These are phyloP conservation scores for Aquatica leii DNA, from an alignment of 2,888 invertebrate species.

Conservation along the genomic window DNA sequence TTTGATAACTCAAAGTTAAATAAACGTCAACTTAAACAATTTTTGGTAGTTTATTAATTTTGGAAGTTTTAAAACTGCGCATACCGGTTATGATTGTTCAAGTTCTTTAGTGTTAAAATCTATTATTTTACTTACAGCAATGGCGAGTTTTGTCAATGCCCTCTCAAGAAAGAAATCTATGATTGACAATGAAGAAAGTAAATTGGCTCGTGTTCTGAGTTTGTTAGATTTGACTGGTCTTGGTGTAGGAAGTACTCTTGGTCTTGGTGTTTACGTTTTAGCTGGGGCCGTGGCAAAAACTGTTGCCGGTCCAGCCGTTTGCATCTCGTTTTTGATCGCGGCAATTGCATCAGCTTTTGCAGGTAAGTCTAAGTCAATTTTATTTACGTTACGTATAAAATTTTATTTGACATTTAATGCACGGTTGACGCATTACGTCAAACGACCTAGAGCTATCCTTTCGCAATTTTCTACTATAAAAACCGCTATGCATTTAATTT, in stretches of 20 bases:
- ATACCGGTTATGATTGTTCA: no score
- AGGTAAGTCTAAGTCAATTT: slow-evolving; percentile 64
- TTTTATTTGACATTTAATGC: neutral
- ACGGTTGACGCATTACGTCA: neutral
- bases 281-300: slow-evolving; percentile 88
- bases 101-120: no score
- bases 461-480: neutral
- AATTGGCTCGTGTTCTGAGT: slow-evolving; percentile 74
- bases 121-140: slow-evolving; percentile 27
- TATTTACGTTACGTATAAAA: neutral
- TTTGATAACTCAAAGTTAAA: no score
- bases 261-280: slow-evolving; percentile 93
- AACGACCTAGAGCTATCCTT: neutral
- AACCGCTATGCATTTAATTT: neutral
- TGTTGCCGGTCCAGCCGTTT: slow-evolving; percentile 90
- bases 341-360: slow-evolving; percentile 93
- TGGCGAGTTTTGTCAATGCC: slow-evolving; percentile 38
- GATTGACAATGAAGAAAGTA: slow-evolving; percentile 53
- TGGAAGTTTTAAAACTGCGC: no score
- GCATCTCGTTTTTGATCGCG: slow-evolving; percentile 89
- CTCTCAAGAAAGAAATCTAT: slow-evolving; percentile 61
- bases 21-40: no score
- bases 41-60: no score
- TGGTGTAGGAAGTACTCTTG: slow-evolving; percentile 88
- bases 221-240: slow-evolving; percentile 87